Evolutionary conservation across 2,888 invertebrate species (phyloP).

Genomic region (Apamea epomidion): DNA sequence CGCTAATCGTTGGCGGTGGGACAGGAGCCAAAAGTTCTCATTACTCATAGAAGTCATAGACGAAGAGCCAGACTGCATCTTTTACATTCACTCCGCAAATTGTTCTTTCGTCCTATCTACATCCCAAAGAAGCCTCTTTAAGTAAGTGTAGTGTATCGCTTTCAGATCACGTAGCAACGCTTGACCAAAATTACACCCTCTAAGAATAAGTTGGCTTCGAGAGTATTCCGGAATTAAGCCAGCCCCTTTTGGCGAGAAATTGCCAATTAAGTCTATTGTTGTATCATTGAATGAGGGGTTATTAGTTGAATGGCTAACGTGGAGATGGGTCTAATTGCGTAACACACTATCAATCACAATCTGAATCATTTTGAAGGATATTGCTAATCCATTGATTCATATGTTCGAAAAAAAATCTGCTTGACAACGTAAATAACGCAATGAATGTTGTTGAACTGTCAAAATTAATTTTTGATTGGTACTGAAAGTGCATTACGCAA

Average conservation of each 20-base stretch:
- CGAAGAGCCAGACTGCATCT: neutral
- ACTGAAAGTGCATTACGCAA: too few relatives aligned
- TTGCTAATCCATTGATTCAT: too few relatives aligned
- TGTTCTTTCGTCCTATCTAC: constrained; percentile 44
- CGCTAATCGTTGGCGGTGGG: neutral
- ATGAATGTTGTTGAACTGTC: too few relatives aligned
- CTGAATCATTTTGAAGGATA: too few relatives aligned
- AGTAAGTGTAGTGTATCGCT: constrained; percentile 69
- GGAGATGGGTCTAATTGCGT: neutral
- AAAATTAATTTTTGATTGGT: too few relatives aligned
- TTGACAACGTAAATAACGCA: too few relatives aligned
- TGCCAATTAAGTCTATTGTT: constrained; percentile 17
- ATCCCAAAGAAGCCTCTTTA: constrained; percentile 47
- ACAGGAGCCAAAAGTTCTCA: neutral
- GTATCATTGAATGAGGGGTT: constrained; percentile 14
- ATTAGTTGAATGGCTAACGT: neutral
- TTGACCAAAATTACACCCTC: constrained; percentile 73
- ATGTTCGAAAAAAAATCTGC: too few relatives aligned
- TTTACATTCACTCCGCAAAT: constrained; percentile 37
- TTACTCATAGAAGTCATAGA: neutral
- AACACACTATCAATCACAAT: too few relatives aligned
- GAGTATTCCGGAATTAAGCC: constrained; percentile 45
- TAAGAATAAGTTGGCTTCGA: constrained; percentile 51
- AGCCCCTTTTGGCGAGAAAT: constrained; percentile 34
- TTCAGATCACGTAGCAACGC: constrained; percentile 79